A percentile compares a stretch with the other conserved stretches of the same genome.
Evolutionary conservation across 2,113 vertebrate species (phyloP).

Genomic region (Aplodontia rufa): DNA sequence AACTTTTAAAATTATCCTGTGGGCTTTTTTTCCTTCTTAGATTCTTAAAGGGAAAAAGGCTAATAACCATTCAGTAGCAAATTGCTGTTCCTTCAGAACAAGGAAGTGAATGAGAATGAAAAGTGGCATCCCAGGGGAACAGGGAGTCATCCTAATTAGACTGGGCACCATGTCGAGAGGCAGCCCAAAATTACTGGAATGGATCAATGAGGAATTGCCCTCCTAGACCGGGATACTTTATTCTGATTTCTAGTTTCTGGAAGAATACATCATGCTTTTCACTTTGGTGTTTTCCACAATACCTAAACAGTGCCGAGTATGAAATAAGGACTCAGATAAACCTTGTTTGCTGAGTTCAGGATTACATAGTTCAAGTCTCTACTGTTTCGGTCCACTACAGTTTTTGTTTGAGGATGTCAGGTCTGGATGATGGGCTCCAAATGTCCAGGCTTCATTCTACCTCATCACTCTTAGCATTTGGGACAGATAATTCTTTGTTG

Average conservation of each 20-base stretch:
- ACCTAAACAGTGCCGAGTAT: background rate
- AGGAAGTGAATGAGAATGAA: conserved; percentile 74
- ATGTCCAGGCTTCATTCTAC: background rate
- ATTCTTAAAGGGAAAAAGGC: conserved; percentile 75
- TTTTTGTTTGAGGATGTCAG: background rate
- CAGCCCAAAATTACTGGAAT: conserved; percentile 65
- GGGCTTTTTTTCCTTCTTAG: conserved; percentile 73
- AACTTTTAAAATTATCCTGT: conserved; percentile 81
- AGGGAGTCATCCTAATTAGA: conserved; percentile 72
- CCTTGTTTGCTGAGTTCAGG: background rate
- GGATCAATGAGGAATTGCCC: conserved; percentile 64
- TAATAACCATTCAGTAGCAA: conserved; percentile 78
- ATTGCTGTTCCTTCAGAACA: conserved; percentile 70
- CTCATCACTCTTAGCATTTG: background rate
- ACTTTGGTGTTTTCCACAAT: background rate
- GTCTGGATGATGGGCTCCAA: background rate
- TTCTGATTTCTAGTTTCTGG: conserved; percentile 33
- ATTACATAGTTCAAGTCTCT: background rate
- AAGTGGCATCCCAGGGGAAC: conserved; percentile 72
- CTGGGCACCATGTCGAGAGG: conserved; percentile 61
- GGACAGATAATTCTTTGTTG: background rate
- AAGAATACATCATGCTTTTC: background rate
- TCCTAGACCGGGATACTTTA: conserved; percentile 12
- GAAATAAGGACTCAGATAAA: background rate
- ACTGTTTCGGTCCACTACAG: background rate